These are phyloP conservation scores for Taxidea taxus DNA, from an alignment of 2,113 vertebrate genomes.

Conservation along the genomic window DNA sequence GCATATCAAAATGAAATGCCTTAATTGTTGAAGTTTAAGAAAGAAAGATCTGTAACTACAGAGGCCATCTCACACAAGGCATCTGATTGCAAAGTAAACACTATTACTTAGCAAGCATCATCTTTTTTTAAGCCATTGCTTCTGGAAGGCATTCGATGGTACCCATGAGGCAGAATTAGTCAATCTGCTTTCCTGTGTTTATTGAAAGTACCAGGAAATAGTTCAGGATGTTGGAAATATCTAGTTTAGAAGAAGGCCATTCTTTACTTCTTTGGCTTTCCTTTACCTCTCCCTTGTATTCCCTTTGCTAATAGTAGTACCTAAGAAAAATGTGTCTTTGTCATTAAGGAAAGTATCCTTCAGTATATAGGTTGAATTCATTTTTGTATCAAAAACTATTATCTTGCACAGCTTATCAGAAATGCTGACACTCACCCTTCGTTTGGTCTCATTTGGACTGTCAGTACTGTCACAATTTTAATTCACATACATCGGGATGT, in stretches of 20 bases:
- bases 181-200: background rate
- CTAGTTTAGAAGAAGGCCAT: background rate
- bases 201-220: background rate
- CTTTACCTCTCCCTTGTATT: background rate
- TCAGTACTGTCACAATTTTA: slow-evolving; percentile 61
- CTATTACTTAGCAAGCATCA: background rate
- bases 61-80: background rate
- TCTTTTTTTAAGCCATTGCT: background rate
- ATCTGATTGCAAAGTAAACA: background rate
- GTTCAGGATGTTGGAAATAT: background rate
- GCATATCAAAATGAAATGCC: background rate
- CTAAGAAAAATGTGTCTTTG: background rate
- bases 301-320: background rate
- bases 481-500: slow-evolving; percentile 16
- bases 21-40: slow-evolving; percentile 3
- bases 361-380: background rate
- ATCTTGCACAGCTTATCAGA: slow-evolving; percentile 12
- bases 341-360: slow-evolving; percentile 1
- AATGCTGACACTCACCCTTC: background rate
- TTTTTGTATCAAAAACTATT: slow-evolving; percentile 21
- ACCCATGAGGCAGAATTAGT: background rate
- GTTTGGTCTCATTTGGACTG: slow-evolving; percentile 40
- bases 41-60: background rate
- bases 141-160: background rate
- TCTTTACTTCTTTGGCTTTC: background rate